Conservation (phyloP, 2,797 vertebrate genomes). For the Cossypha caffra region DNA sequence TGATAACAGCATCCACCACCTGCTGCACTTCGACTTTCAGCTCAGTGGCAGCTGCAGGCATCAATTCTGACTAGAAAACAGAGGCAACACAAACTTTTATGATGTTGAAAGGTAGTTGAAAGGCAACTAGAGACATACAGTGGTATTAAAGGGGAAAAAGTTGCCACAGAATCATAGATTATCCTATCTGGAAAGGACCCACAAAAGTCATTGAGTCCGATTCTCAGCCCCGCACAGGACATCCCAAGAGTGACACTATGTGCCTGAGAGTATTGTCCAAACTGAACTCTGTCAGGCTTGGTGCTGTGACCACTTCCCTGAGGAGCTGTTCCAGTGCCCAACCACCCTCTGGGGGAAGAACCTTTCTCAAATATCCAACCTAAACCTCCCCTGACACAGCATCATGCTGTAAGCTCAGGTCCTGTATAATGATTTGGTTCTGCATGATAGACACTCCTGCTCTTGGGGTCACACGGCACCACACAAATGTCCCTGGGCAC, state of each 20-base stretch:
- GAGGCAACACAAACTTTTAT: background rate
- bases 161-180: background rate
- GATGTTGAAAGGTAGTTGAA: background rate
- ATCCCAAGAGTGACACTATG: background rate
- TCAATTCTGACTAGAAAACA: background rate
- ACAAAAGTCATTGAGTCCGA: background rate
- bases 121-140: background rate
- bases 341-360: rapidly evolving
- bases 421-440: background rate
- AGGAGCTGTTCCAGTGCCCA: background rate
- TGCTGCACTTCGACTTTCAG: background rate
- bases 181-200: background rate
- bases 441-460: background rate
- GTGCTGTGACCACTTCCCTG: background rate
- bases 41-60: background rate
- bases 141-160: background rate
- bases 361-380: background rate
- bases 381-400: background rate
- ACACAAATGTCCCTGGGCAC: background rate
- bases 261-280: background rate
- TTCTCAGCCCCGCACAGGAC: rapidly evolving
- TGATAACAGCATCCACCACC: background rate
- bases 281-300: background rate
- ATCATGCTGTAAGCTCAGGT: background rate
- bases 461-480: background rate